Evolutionary conservation across 2,113 vertebrate species (phyloP), one percentile per base, ranked within the genome.

Genomic region (Tichodroma muraria): DNA sequence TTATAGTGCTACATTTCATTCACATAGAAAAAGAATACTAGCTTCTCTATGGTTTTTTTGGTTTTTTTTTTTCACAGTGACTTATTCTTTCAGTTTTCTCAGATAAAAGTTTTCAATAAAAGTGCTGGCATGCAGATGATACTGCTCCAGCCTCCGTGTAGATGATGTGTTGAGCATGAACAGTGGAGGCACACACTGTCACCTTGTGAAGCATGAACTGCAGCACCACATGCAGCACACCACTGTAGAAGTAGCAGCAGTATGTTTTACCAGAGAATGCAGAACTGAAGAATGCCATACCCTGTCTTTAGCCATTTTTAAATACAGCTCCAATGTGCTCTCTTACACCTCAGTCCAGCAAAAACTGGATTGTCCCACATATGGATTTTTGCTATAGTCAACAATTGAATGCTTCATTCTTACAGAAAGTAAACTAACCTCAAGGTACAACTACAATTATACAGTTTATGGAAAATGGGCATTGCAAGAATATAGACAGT

Each of bases 21-120:
- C 10, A 33, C 24, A 16, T 2, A 49, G 28, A 54, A 75, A 92
- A 70, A 54, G 11, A 40, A 60, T 2, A 6, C 6, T 47, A 33
- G 2, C 22, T 82, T 63, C 22, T 57, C 5, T 22, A 2, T 1
- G 6, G n/a, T n/a, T n/a, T n/a, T n/a, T n/a, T n/a, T n/a, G n/a
- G n/a, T n/a, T n/a, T n/a, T 15, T 53, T 61, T 89, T 52, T 54
- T 5, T 23, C 7, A 23, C 6, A 40, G 19, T 37, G 24, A n/a
- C 18, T 49, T 49, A 42, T 52, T 8, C 12, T 84, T 59, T 82
- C 16, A 2, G 1, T 56, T 69, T 82, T 64, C 17, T 28, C 31
- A 49, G 19, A 77, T 13, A 56, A 69, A 83, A 73, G 10, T 9
- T 86, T 68, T 49, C 53, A 52, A n/a, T 4, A 53, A 27, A 50